Conservation (phyloP, 1,140 invertebrate species). For the Bombus sylvicola region DNA sequence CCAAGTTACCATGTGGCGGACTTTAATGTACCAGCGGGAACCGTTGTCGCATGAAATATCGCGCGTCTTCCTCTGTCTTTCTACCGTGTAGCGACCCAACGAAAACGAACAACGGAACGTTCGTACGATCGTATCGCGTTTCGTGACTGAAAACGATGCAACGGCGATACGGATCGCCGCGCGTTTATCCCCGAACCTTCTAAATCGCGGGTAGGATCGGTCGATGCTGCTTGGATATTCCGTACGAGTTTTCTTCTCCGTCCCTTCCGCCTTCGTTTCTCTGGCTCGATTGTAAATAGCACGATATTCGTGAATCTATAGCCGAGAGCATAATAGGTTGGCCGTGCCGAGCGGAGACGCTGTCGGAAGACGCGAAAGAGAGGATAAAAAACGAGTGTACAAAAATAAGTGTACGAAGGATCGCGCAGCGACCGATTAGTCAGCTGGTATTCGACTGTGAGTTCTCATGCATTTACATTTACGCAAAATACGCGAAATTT, state of each 20-base stretch:
- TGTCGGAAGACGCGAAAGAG: background rate
- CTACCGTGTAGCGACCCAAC: background rate
- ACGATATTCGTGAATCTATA: slow-evolving; percentile 58
- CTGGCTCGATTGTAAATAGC: slow-evolving; percentile 51
- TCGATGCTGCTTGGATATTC: slow-evolving; percentile 57
- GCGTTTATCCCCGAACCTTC: slow-evolving; percentile 29
- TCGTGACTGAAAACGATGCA: slow-evolving; percentile 37
- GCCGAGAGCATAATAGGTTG: slow-evolving; percentile 10
- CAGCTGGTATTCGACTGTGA: no score
- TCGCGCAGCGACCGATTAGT: background rate
- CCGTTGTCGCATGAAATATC: slow-evolving; percentile 17
- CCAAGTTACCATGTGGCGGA: background rate
- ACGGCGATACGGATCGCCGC: background rate
- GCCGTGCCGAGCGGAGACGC: slow-evolving; percentile 19
- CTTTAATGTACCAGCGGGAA: background rate
- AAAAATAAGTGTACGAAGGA: background rate
- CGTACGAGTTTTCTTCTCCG: slow-evolving; percentile 10
- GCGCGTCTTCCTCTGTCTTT: background rate
- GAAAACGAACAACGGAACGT: slow-evolving; percentile 3
- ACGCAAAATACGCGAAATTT: no score
- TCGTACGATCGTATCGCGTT: slow-evolving; percentile 6
- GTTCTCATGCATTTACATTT: background rate
- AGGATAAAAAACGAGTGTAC: background rate
- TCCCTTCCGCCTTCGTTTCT: background rate
- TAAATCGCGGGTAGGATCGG: slow-evolving; percentile 23